Conservation (phyloP, 1,140 invertebrate genomes). For the Drosophila nasuta region DNA sequence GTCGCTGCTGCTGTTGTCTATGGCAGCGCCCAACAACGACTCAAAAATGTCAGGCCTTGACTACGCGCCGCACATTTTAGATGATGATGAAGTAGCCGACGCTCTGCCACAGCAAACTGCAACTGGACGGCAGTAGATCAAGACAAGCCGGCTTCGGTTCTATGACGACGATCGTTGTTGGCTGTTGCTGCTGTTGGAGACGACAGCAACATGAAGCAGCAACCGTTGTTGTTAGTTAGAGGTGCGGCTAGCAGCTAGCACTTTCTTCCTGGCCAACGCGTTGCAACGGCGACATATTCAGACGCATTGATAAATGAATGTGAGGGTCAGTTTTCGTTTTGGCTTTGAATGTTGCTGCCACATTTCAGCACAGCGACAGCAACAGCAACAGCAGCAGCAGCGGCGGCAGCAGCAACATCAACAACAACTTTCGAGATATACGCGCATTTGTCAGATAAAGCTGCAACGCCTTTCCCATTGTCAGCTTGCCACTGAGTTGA, state of each 20-base stretch:
- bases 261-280: conserved; percentile 46
- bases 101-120: background rate
- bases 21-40: conserved; percentile 34
- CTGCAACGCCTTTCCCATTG: conserved; percentile 79
- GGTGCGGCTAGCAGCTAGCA: conserved; percentile 64
- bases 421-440: conserved; percentile 77
- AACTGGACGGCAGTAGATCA: conserved; percentile 62
- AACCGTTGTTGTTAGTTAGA: conserved; percentile 30
- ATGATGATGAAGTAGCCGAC: conserved; percentile 76
- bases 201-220: conserved; percentile 6
- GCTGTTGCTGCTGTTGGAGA: background rate
- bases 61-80: conserved; percentile 73
- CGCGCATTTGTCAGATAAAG: conserved; percentile 81
- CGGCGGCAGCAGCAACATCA: conserved; percentile 49
- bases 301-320: conserved; percentile 75
- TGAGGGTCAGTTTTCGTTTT: conserved; percentile 71
- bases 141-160: conserved; percentile 48
- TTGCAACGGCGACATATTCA: conserved; percentile 49
- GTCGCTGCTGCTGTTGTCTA: conserved; percentile 30
- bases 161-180: conserved; percentile 22
- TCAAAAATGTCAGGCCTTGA: conserved; percentile 79
- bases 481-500: conserved; percentile 62
- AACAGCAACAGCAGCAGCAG: too few species aligned
- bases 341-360: conserved; percentile 6
- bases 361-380: conserved; percentile 33